A percentile compares a stretch with the other conserved stretches of the same genome.
Conservation (phyloP, 2,113 vertebrate genomes). For the Eleginops maclovinus region DNA sequence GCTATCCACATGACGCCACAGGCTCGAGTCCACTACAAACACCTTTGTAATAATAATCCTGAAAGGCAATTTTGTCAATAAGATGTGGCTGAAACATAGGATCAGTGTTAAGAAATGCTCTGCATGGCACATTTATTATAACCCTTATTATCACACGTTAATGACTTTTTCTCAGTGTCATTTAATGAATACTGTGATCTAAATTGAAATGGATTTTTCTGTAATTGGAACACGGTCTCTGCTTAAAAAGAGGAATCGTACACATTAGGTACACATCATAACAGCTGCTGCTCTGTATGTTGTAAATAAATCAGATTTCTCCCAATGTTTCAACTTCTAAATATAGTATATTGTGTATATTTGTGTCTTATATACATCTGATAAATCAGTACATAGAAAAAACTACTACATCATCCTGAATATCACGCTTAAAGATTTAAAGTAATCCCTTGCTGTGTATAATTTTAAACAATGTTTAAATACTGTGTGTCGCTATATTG, state of each 20-base stretch:
- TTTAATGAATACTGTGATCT: conserved; percentile 32
- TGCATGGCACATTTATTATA: not conserved
- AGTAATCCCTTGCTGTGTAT: not conserved
- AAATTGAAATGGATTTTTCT: conserved; percentile 60
- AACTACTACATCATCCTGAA: not conserved
- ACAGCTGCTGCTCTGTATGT: not conserved
- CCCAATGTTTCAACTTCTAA: not conserved
- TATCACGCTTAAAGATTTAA: not conserved
- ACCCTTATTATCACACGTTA: not conserved
- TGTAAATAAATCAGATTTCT: not conserved
- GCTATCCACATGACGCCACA: conserved; percentile 17
- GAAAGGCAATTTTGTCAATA: not conserved
- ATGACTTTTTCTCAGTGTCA: conserved; percentile 16
- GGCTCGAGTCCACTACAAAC: not conserved
- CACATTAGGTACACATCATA: conserved; percentile 18
- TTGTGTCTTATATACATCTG: not conserved
- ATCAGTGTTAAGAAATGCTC: no score
- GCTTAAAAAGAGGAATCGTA: conserved; percentile 28
- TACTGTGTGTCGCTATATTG: not conserved
- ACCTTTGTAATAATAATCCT: conserved; percentile 13
- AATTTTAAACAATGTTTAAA: not conserved
- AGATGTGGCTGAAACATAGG: not conserved
- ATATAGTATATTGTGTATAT: not conserved
- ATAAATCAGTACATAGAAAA: not conserved
- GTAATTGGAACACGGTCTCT: conserved; percentile 23